These are phyloP conservation scores for Meteorus colon DNA, from an alignment of 2,888 invertebrate genomes.

Conservation along the genomic window DNA sequence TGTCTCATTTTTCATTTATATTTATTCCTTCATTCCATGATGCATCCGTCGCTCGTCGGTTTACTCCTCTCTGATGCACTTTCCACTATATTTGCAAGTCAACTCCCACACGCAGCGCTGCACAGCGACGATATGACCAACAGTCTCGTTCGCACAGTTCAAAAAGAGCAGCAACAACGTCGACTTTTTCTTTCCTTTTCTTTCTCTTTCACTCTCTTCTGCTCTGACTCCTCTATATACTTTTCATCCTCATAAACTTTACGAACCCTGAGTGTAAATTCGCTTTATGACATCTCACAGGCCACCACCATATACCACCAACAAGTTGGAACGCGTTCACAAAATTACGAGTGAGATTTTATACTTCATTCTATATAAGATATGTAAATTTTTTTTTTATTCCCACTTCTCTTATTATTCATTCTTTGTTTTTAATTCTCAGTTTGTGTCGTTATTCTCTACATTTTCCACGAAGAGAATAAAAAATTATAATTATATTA, in stretches of 20 bases:
- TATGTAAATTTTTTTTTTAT: slow-evolving; percentile 18
- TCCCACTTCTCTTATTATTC: background rate
- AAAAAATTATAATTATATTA: background rate
- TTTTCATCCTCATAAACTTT: slow-evolving; percentile 67
- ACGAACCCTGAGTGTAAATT: slow-evolving; percentile 65
- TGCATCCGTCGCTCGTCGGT: slow-evolving; percentile 37
- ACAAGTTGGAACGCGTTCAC: slow-evolving; percentile 46
- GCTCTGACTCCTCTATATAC: slow-evolving; percentile 40
- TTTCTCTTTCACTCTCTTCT: slow-evolving; percentile 39
- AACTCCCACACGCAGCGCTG: background rate
- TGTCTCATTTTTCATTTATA: slow-evolving; percentile 26
- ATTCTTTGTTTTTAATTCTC: background rate
- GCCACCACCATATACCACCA: slow-evolving; percentile 59
- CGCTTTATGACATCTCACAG: slow-evolving; percentile 62
- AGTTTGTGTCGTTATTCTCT: too few relatives aligned
- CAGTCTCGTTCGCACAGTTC: background rate
- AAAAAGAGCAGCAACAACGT: background rate
- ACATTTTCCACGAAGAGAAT: background rate
- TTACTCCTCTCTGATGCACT: slow-evolving; percentile 6
- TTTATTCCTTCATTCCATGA: slow-evolving; percentile 34
- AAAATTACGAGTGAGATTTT: slow-evolving; percentile 32
- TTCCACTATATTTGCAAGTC: background rate
- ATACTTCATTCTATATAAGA: background rate
- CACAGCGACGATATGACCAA: slow-evolving; percentile 4
- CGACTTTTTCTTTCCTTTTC: slow-evolving; percentile 28